Evolutionary conservation across 2,888 invertebrate genomes (phyloP).

Genomic region (Zygogramma bicolorata): DNA sequence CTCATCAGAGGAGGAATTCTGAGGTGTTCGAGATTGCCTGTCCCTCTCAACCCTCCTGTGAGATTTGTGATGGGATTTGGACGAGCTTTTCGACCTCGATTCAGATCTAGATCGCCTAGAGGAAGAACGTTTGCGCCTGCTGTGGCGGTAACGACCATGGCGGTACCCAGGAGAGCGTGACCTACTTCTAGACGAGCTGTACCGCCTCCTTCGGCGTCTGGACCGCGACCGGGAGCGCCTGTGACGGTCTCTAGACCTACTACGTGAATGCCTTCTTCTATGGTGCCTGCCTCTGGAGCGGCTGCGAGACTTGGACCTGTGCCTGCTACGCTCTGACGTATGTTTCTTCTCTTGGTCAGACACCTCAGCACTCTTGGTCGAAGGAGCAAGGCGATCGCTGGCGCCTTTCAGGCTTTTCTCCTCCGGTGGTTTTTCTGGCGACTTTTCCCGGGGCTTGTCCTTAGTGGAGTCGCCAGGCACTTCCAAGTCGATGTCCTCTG

Average conservation of each 20-base stretch:
- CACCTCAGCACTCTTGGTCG: constrained; percentile 60
- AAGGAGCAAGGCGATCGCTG: constrained; percentile 60
- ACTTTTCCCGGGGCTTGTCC: constrained; percentile 16
- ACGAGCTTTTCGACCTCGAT: constrained; percentile 48
- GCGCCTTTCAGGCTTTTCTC: constrained; percentile 34
- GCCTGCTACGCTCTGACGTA: constrained; percentile 35
- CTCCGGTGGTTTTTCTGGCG: constrained; percentile 11
- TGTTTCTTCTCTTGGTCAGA: constrained; percentile 53
- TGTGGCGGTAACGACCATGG: constrained; percentile 35
- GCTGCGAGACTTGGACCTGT: constrained; percentile 37
- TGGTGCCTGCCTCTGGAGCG: constrained; percentile 49
- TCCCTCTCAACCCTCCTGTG: constrained; percentile 23
- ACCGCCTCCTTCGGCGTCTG: constrained; percentile 44
- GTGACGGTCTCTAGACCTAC: constrained; percentile 47
- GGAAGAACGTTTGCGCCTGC: constrained; percentile 32
- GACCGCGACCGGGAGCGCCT: constrained; percentile 45
- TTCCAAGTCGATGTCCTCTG: constrained; percentile 55
- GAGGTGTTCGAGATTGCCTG: constrained; percentile 15
- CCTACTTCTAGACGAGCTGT: constrained; percentile 44
- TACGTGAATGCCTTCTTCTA: constrained; percentile 44
- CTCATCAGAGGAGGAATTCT: constrained; percentile 29
- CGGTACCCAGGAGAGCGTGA: constrained; percentile 37
- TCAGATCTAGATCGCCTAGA: constrained; percentile 46
- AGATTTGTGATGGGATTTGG: constrained; percentile 39
- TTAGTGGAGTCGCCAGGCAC: constrained; percentile 16